These are phyloP conservation scores for Rhinella marina DNA, from an alignment of 2,797 vertebrate species.

Conservation along the genomic window DNA sequence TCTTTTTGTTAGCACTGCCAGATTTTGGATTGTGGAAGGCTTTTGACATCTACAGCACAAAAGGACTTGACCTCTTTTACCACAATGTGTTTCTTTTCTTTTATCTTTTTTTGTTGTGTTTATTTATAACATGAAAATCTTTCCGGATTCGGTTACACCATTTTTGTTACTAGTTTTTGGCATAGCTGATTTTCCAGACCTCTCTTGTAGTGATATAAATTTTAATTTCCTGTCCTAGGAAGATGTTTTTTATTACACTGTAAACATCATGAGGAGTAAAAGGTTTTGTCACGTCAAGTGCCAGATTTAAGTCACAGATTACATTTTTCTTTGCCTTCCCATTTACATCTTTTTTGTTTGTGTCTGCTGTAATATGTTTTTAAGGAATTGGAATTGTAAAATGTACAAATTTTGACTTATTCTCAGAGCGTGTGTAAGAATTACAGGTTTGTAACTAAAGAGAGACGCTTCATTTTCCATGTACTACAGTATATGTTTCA, in stretches of 20 bases:
- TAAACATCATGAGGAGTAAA: constrained; percentile 44
- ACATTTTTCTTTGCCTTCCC: neutral
- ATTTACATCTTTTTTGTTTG: neutral
- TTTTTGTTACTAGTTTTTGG: constrained; percentile 29
- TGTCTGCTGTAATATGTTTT: neutral
- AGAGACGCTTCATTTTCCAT: neutral
- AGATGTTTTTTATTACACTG: constrained; percentile 44
- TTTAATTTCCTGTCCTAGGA: constrained; percentile 55
- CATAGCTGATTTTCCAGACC: constrained; percentile 15
- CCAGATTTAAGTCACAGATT: constrained; percentile 40
- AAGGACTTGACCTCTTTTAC: neutral
- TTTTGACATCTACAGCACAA: neutral
- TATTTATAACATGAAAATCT: constrained; percentile 43
- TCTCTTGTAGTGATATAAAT: constrained; percentile 39
- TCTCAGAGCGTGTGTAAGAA: neutral
- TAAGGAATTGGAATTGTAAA: neutral
- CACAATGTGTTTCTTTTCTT: neutral
- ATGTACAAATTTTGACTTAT: neutral
- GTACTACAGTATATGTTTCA: neutral
- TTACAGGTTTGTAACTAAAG: neutral
- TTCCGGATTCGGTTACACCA: constrained; percentile 36
- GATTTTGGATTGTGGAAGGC: neutral
- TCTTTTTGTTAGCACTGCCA: neutral
- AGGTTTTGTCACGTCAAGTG: constrained; percentile 50
- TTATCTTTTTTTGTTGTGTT: constrained; percentile 35